Evolutionary conservation across 1,140 invertebrate species (phyloP), one percentile per base, ranked within the genome.

Genomic region (Rhizoglyphus robini): DNA sequence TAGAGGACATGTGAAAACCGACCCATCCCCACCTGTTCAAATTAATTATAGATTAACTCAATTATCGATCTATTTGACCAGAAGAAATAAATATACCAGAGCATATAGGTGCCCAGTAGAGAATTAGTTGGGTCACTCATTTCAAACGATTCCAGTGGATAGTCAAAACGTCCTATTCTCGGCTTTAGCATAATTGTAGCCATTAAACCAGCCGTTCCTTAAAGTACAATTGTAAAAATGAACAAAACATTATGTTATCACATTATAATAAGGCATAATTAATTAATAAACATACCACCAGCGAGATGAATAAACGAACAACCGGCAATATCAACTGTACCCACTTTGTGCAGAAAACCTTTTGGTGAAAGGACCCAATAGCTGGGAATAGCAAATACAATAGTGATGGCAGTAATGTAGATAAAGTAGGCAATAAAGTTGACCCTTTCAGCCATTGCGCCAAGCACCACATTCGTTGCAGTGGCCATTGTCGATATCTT

Each of bases 401-500:
- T 77, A 0, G 90, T 94, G 71, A 94, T 95, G 1, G 91, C 72
- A 60, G 90, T 84, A 3, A 89, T 92, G 74, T 91, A 93, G 2
- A 94, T 65, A 69, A 89, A 91, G 71, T 94, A 94, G 0, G 90
- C 88, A 71, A 86, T 86, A 72, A 93, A 91, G 73, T 90, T 89
- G 73, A 87, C 89, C 69, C 87, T 81, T 76, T 90, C 88, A 3
- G 88, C 88, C 86, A 91, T 90, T n/a, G 87, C 87, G 1, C 86
- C 88, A 46, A 71, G 74, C 0, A 76, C 89, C 65, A 94, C 92
- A 0, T 90, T 93, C 0, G 90, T 92, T 0, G 90, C 86, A 0
- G 90, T 93, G 0, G 90, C 92, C 0, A 89, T 88, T 70, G 93
- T 91, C 0, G 87, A 89, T 29, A 93, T 73, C 74, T 93, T 89